phyloP scores from a whole-genome alignment of 2,797 vertebrate genomes.

The Gymnothorax javanicus region DNA sequence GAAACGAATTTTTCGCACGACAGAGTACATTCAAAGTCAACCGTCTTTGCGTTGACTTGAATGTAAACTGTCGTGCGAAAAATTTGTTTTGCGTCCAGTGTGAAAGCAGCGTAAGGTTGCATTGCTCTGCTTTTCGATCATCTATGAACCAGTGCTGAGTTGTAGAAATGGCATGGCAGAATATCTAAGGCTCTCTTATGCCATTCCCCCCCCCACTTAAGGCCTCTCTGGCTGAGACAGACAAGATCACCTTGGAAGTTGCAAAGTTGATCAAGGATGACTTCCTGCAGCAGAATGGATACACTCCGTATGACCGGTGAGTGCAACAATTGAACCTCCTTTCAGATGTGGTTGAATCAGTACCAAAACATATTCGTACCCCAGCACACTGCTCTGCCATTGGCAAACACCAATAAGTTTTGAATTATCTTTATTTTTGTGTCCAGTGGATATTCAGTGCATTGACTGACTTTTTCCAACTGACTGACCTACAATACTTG shows the following conservation, averaged over 20 bases:
- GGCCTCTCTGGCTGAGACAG: slow-evolving; percentile 95
- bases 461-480: not conserved
- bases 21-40: no score
- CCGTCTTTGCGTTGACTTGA: no score
- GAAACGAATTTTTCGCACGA: no score
- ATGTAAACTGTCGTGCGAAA: no score
- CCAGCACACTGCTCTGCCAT: not conserved
- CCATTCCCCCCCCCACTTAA: no score
- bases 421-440: not conserved
- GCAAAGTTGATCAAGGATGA: slow-evolving; percentile 98
- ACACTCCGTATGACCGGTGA: slow-evolving; percentile 94
- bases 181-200: not conserved
- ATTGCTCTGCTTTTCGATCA: not conserved
- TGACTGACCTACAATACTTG: not conserved
- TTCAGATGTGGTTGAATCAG: slow-evolving; percentile 80
- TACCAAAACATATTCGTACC: not conserved
- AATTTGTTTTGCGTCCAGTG: no score
- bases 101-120: not conserved
- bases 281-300: slow-evolving; percentile 98
- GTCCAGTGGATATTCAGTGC: not conserved
- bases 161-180: not conserved
- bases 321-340: slow-evolving; percentile 88
- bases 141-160: not conserved
- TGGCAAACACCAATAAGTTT: not conserved
- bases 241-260: slow-evolving; percentile 98